Evolutionary conservation across 2,888 invertebrate genomes (phyloP), one percentile per base, ranked within the genome.

Genomic region (Drosophila borealis): DNA sequence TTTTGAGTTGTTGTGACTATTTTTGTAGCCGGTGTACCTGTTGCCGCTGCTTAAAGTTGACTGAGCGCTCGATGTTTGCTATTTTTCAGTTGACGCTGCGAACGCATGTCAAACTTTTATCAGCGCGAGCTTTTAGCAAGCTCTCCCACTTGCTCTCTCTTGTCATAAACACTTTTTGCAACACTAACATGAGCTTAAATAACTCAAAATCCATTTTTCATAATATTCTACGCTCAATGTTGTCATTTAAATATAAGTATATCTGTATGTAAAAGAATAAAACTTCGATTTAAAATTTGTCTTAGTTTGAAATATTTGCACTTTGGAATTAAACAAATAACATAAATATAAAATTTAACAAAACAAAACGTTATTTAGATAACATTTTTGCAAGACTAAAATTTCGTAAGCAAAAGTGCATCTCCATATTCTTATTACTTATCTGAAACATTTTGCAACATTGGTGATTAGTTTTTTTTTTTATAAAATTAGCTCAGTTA

Each of bases 21-120:
- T 5, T 17, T 21, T n/a, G 21, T 34, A n/a, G n/a, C 42, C 10
- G 6, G 36, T 45, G 48, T 59, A 79, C 70, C 74, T 84, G 78
- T 57, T 63, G 55, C 53, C 33, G 50, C 73, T 60, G 80, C 68
- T 78, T 46, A 62, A 68, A 48, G 63, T 63, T 62, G 70, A 89
- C 82, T 88, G 81, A 74, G 65, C 72, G 36, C 11, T 9, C 60
- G 19, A 11, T 29, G 34, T 42, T 45, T n/a, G 48, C 42, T 50
- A 25, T 60, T 33, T 36, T 48, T 11, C 14, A 25, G 17, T 55
- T 49, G 49, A 46, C 49, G 2, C 11, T 44, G 50, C 2, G 46
- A 41, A n/a, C 44, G 51, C 17, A 14, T 45, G 14, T 39, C 39
- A 45, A 53, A 37, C 17, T 56, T 45, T 54, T 77, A 77, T 73